Conservation (phyloP, 2,113 vertebrate species). For the Corythornis madagascariensis region DNA sequence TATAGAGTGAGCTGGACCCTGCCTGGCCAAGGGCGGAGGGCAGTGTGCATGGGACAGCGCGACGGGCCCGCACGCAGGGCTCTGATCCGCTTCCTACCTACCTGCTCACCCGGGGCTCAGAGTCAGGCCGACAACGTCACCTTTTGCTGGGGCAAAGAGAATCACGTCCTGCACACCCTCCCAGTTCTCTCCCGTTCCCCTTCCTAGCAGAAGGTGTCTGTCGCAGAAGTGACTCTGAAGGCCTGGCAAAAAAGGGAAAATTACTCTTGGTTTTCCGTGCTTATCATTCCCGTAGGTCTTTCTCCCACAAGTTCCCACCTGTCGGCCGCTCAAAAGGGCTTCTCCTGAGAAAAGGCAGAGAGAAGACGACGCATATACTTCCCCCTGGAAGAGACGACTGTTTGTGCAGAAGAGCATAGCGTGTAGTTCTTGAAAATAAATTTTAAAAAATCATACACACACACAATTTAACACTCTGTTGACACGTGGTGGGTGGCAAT, state of each 20-base stretch:
- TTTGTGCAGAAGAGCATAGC: rapidly evolving
- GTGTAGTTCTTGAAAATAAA: rapidly evolving
- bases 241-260: neutral
- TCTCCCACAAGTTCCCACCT: neutral
- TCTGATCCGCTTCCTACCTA: neutral
- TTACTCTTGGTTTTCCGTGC: neutral
- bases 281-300: neutral
- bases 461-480: neutral
- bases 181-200: rapidly evolving
- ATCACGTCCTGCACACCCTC: neutral
- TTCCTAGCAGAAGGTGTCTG: too few relatives aligned
- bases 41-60: rapidly evolving
- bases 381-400: too few relatives aligned
- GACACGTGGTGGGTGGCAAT: neutral
- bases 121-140: rapidly evolving
- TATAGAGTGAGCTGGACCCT: neutral
- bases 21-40: neutral
- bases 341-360: neutral
- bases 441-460: too few relatives aligned
- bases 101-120: too few relatives aligned
- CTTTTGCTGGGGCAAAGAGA: neutral
- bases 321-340: neutral
- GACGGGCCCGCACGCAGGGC: rapidly evolving
- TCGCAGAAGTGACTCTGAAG: neutral
- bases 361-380: rapidly evolving